phyloP scores from a whole-genome alignment of 2,113 vertebrate genomes.

The Rynchops niger region DNA sequence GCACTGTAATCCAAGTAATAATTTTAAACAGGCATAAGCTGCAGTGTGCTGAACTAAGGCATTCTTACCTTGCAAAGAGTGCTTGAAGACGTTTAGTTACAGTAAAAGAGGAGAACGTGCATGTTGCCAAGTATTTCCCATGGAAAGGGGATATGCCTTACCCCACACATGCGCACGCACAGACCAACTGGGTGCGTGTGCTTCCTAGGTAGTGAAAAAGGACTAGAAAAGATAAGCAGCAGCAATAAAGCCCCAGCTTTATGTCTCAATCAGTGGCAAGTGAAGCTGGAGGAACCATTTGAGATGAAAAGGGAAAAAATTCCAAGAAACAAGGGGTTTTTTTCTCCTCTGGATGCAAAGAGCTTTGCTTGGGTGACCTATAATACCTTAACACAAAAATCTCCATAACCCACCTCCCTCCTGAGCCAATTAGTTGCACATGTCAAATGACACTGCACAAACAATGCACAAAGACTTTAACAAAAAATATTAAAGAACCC shows the following conservation, averaged over 20 bases:
- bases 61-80: conserved; percentile 48
- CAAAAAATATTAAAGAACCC: conserved; percentile 41
- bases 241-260: background rate
- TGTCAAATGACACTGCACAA: conserved; percentile 53
- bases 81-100: conserved; percentile 7
- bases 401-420: conserved; percentile 25
- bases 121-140: background rate
- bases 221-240: background rate
- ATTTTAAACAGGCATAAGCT: conserved; percentile 61
- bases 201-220: background rate
- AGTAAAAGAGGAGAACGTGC: conserved; percentile 32
- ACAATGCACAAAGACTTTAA: conserved; percentile 64
- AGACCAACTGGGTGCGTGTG: background rate
- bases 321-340: background rate
- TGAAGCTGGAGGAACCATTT: background rate
- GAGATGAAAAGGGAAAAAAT: background rate
- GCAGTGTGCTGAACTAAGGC: conserved; percentile 51
- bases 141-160: background rate
- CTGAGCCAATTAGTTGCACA: conserved; percentile 57
- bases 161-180: conserved; percentile 1
- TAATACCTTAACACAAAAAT: conserved; percentile 44
- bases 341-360: background rate
- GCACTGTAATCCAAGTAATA: conserved; percentile 58
- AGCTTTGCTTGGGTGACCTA: conserved; percentile 37
- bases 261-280: background rate